Percentiles rank a stretch among this genome's conserved stretches.
These are phyloP conservation scores for Struthidea cinerea DNA, from an alignment of 2,113 vertebrate species.

Conservation along the genomic window DNA sequence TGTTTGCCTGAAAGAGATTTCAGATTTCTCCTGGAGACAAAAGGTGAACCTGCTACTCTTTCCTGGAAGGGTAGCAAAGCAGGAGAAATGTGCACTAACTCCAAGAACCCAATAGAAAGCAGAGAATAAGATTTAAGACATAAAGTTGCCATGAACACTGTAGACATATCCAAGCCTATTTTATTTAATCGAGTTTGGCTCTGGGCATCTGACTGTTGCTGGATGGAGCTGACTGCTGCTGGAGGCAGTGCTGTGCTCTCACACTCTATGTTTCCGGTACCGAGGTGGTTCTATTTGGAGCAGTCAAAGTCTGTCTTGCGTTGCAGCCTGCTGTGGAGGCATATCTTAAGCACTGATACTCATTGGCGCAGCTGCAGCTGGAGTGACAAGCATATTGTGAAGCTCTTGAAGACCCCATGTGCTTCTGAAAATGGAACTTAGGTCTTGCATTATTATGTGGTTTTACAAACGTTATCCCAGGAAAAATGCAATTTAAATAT, in stretches of 20 bases:
- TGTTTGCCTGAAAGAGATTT: background rate
- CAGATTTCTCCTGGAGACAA: background rate
- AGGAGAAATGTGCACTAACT: background rate
- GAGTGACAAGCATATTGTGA: background rate
- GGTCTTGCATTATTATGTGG: background rate
- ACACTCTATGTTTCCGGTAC: fast-evolving
- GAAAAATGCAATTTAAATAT: background rate
- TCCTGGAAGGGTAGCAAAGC: background rate
- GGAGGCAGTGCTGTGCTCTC: background rate
- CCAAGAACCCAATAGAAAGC: background rate
- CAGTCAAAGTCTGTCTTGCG: background rate
- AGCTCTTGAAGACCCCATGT: background rate
- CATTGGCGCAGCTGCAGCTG: background rate
- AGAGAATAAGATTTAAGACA: background rate
- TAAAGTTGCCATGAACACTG: background rate
- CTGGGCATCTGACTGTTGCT: background rate
- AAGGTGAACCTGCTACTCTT: background rate
- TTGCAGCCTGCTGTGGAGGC: background rate
- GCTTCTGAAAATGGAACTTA: background rate
- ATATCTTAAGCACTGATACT: too few species aligned
- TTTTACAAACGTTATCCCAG: background rate
- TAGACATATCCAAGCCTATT: background rate
- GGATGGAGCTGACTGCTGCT: background rate
- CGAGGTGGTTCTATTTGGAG: fast-evolving
- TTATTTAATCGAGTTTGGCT: background rate